Evolutionary conservation across 2,113 vertebrate genomes (phyloP), one percentile per base, ranked within the genome.

Genomic region (Gobiocypris rarus): DNA sequence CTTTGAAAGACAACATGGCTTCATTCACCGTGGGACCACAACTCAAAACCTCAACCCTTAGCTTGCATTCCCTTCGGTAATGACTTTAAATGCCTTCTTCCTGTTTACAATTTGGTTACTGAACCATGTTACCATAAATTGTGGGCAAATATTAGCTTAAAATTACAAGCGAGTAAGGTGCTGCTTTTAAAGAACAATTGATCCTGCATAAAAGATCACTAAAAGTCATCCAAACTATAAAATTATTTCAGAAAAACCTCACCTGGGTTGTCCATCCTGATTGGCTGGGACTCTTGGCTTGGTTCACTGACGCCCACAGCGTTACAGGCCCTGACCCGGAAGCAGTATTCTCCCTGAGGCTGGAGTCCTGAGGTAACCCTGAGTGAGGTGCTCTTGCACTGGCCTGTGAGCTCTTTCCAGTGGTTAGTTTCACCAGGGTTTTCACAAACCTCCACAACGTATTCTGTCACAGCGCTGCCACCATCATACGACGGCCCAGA

Each of bases 401-500:
- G 81, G 79, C 41, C 59, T 0, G 91, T 93, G 58, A 95, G 86
- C 48, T 91, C 84, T 0, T 38, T 83, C 95, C 95, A 96, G 8
- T 84, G 82, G 26, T 17, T 87, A 1, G 85, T 10, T 28, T 82
- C 76, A 0, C 38, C 76, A 3, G 31, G 11, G 52, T 88, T 89
- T 38, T 78, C 75, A 14, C 50, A 75, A 24, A 91, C 89, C 82
- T 96, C 94, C 1, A 95, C 89, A 31, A 93, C 92, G 65, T 96
- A 96, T 63, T 90, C 91, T 22, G 93, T 90, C 61, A 96, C 45
- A 14, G 89, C 94, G 3, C 93, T 95, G 69, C 95, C 95, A 0
- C 95, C 95, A 89, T 95, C 95, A 83, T 95, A 96, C 83, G 93
- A 93, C 22, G 94, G 95, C 2, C 95, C 94, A 0, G 95, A 94